These are phyloP conservation scores for Dolomedes plantarius DNA, from an alignment of 2,888 invertebrate genomes.

Conservation along the genomic window DNA sequence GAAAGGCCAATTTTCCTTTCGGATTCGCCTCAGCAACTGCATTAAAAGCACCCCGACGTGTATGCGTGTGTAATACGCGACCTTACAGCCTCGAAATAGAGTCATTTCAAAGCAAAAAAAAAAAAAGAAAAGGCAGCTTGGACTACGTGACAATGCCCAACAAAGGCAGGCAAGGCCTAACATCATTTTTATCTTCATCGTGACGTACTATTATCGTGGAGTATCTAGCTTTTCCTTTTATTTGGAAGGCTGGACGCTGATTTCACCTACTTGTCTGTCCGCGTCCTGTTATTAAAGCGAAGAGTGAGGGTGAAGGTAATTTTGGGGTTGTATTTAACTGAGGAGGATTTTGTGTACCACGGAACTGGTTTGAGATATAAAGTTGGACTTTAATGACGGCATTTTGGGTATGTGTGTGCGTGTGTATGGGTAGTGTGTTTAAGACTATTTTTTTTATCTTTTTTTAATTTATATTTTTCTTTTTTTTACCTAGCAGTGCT, in stretches of 20 bases:
- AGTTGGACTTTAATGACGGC: slow-evolving; percentile 41
- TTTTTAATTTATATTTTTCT: too few relatives aligned
- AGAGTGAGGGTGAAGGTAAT: slow-evolving; percentile 3
- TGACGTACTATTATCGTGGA: slow-evolving; percentile 19
- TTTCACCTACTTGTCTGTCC: slow-evolving; percentile 48
- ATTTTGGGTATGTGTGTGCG: slow-evolving; percentile 10
- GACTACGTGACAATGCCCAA: slow-evolving; percentile 48
- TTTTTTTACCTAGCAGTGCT: too few relatives aligned
- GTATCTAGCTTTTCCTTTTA: slow-evolving; percentile 44
- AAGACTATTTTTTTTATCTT: background rate
- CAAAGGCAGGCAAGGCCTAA: slow-evolving; percentile 13
- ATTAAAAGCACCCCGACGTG: slow-evolving; percentile 18
- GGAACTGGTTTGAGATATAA: slow-evolving; percentile 38
- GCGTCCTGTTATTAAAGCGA: slow-evolving; percentile 56
- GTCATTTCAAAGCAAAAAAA: slow-evolving; percentile 22
- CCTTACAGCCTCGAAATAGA: slow-evolving; percentile 34
- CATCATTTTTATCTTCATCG: slow-evolving; percentile 32
- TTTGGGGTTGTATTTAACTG: background rate
- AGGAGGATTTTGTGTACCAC: slow-evolving; percentile 4
- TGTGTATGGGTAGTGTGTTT: background rate
- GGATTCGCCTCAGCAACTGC: slow-evolving; percentile 45
- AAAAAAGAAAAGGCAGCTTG: background rate
- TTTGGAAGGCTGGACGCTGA: slow-evolving; percentile 52
- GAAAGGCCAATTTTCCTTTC: slow-evolving; percentile 36
- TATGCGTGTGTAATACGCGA: slow-evolving; percentile 29